Evolutionary conservation across 2,113 vertebrate genomes (phyloP).

Genomic region (Chionodraco myersi): DNA sequence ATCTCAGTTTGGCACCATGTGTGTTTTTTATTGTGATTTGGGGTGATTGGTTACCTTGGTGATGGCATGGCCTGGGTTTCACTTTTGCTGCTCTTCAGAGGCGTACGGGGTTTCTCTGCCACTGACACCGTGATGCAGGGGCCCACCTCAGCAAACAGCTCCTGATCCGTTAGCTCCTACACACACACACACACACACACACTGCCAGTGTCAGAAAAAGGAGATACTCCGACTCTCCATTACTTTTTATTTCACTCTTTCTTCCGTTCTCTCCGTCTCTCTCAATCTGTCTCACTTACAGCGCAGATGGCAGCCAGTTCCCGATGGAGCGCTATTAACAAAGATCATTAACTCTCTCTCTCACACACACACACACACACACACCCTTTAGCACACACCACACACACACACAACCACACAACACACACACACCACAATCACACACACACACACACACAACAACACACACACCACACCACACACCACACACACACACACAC

Average conservation of each 20-base stretch:
- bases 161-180: slow-evolving; percentile 88
- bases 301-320: slow-evolving; percentile 29
- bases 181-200: slow-evolving; percentile 50
- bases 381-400: too few species aligned
- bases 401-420: too few species aligned
- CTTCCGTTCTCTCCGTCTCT: slow-evolving; percentile 15
- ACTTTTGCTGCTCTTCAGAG: slow-evolving; percentile 87
- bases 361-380: too few species aligned
- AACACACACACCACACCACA: too few species aligned
- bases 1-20: background rate
- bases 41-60: slow-evolving; percentile 79
- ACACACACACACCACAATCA: too few species aligned
- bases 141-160: slow-evolving; percentile 83
- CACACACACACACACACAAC: too few species aligned
- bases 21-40: background rate
- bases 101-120: slow-evolving; percentile 89
- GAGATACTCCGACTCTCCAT: background rate
- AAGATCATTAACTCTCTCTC: slow-evolving; percentile 27
- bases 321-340: slow-evolving; percentile 21
- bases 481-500: too few species aligned
- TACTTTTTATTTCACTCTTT: background rate
- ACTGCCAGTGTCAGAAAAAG: slow-evolving; percentile 8
- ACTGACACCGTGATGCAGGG: slow-evolving; percentile 86
- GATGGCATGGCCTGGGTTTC: slow-evolving; percentile 86
- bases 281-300: slow-evolving; percentile 37